Percentiles rank a stretch among this genome's conserved stretches.
Conservation (phyloP, 1,140 invertebrate species). For the Achatina immaculata region DNA sequence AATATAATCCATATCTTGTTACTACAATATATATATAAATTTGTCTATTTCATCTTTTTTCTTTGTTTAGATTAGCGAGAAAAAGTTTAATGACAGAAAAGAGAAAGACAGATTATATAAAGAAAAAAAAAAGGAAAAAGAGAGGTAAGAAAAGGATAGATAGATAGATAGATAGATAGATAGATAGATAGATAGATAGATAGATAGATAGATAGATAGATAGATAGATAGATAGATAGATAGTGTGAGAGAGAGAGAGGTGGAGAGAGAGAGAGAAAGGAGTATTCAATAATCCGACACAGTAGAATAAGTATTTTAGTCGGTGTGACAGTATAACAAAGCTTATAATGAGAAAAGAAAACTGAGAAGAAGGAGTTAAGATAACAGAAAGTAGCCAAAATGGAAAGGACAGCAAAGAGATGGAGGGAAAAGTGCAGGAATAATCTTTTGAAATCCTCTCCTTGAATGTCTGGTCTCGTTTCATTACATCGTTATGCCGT, state of each 20-base stretch:
- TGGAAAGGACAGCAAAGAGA: background rate
- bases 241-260: background rate
- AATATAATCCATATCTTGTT: too few relatives aligned
- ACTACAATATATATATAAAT: too few relatives aligned
- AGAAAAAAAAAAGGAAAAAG: background rate
- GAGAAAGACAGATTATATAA: background rate
- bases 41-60: too few relatives aligned
- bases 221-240: too few relatives aligned
- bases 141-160: background rate
- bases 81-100: too few relatives aligned
- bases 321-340: background rate
- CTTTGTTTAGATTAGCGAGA: too few relatives aligned
- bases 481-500: constrained; percentile 20
- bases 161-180: background rate
- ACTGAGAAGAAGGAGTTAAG: background rate
- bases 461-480: constrained; percentile 18
- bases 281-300: background rate
- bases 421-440: background rate
- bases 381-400: background rate
- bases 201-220: too few relatives aligned
- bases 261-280: background rate
- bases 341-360: background rate
- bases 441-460: constrained; percentile 7
- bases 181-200: too few relatives aligned
- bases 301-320: background rate